phyloP scores from a whole-genome alignment of 2,113 vertebrate species.

The Panthera uncia region DNA sequence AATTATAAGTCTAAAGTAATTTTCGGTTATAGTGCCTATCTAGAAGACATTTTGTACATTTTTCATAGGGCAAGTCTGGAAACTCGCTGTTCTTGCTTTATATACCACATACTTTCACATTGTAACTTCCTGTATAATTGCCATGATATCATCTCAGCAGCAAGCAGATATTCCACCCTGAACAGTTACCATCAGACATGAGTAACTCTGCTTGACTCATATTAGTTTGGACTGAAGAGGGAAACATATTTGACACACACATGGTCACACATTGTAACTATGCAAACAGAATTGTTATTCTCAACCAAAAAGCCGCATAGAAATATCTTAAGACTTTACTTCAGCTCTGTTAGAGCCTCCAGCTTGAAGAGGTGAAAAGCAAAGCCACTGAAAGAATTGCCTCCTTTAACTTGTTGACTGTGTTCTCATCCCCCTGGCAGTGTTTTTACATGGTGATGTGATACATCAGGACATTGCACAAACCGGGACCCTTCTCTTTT shows the following conservation, averaged over 20 bases:
- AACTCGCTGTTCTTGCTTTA: background rate
- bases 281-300: constrained; percentile 6
- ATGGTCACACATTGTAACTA: background rate
- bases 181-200: constrained; percentile 20
- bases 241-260: constrained; percentile 12
- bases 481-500: constrained; percentile 11
- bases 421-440: background rate
- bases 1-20: background rate
- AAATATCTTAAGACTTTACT: background rate
- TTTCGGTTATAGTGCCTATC: background rate
- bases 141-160: constrained; percentile 42
- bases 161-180: background rate
- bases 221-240: background rate
- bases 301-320: background rate
- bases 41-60: background rate
- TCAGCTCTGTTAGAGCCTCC: background rate
- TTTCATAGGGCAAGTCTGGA: background rate
- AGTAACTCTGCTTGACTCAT: constrained; percentile 60
- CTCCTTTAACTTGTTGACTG: background rate
- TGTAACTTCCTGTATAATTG: constrained; percentile 38
- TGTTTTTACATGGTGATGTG: background rate
- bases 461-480: background rate
- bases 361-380: background rate
- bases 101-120: background rate
- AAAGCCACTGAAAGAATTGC: background rate